Base-by-base conservation (phyloP, 1,140 invertebrate species). In the Lasioglossum albipes region DNA sequence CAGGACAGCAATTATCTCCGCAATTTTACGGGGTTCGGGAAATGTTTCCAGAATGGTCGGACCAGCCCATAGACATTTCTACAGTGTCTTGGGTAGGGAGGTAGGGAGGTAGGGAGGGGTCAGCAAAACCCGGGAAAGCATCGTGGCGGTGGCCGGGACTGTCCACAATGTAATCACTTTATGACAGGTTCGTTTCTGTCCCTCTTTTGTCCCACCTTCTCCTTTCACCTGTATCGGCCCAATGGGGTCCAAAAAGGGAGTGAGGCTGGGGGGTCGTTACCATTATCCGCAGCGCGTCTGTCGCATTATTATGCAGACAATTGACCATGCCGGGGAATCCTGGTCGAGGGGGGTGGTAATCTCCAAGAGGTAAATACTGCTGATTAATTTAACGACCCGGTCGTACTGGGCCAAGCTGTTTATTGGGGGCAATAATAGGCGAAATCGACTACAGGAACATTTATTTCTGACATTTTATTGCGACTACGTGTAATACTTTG, bases 101-200 rank as follows among this genome's bases (percentile, higher is more conserved):
- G 36, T n/a, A n/a, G 10, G 0, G 45, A 0, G 2, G n/a, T n/a
- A 3, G 36, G 2, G 36, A 36, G 36, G 36, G 5, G 36, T 36
- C 36, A 36, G 36, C 36, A 36, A 4, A 36, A 2, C 3, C 36
- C 5, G 36, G 36, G 36, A 36, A 36, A 36, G 36, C 36, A 74
- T 68, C 80, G 42, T 80, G 75, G 75, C 74, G 71, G 79, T 85
- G 72, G 69, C 78, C 74, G 68, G 75, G 85, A 79, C 71, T 85
- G 72, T 85, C 84, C 81, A 74, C 83, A 88, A 83, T 75, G 54
- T 88, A 86, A 85, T 89, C 82, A 86, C 69, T 87, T 88, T 83
- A 86, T 73, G 83, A 66, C 67, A 77, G 81, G 54, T 69, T 41
- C 20, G 45, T 81, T 76, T 65, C 16, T 54, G 7, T 22, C 42